These are phyloP conservation scores for Galeopsomyia nigrocyanea DNA, from an alignment of 2,888 invertebrate genomes.

Conservation along the genomic window DNA sequence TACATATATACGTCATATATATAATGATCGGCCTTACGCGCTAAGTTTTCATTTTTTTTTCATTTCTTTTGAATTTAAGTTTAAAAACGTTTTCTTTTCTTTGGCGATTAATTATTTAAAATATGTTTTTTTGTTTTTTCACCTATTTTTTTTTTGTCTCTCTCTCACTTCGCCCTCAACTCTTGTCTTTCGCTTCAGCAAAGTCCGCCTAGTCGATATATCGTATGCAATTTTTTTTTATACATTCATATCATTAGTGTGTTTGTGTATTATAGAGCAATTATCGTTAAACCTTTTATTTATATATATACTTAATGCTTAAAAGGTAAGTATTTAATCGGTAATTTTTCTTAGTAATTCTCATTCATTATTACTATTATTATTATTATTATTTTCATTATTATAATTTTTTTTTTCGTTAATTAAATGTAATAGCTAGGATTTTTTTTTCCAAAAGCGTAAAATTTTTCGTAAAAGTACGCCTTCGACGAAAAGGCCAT, in stretches of 20 bases:
- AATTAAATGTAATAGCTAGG: slow-evolving; percentile 45
- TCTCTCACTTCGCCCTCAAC: no score
- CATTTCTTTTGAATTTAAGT: slow-evolving; percentile 57
- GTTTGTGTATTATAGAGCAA: slow-evolving; percentile 11
- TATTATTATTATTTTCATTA: no score
- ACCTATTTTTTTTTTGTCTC: neutral
- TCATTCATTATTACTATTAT: no score
- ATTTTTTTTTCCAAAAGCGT: no score
- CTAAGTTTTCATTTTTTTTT: slow-evolving; percentile 53
- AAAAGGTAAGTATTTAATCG: no score
- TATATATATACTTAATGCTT: no score
- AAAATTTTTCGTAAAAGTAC: no score
- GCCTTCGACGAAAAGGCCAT: no score
- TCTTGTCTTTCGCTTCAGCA: slow-evolving; percentile 46
- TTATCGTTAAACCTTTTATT: slow-evolving; percentile 26
- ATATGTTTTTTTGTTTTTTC: slow-evolving; percentile 63
- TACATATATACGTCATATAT: slow-evolving; percentile 52
- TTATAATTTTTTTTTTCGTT: slow-evolving; percentile 2
- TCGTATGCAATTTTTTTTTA: slow-evolving; percentile 50
- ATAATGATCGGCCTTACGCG: slow-evolving; percentile 60
- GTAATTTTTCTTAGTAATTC: no score
- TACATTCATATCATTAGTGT: slow-evolving; percentile 42
- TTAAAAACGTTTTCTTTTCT: slow-evolving; percentile 62
- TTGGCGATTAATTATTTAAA: slow-evolving; percentile 69
- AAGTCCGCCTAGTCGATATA: slow-evolving; percentile 50